Percentiles rank a stretch among this genome's conserved stretches.
Evolutionary conservation across 2,888 invertebrate genomes (phyloP).

Genomic region (Geophilus truncorum): DNA sequence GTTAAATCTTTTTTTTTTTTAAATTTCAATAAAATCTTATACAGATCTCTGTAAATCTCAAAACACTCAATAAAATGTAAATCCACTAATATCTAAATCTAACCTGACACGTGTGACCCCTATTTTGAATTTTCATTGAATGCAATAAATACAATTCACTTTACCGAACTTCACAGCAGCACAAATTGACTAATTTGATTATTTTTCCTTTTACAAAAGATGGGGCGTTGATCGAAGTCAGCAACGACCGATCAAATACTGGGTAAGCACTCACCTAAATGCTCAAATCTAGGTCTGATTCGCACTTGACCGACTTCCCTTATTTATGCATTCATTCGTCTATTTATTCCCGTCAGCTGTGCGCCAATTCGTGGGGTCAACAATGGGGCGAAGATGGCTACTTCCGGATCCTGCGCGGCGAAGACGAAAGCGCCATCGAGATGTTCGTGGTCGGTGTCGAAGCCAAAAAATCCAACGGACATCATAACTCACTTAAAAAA

Average conservation of each 20-base stretch:
- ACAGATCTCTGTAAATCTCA: too few species aligned
- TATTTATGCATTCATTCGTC: too few species aligned
- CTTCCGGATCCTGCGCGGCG: constrained; percentile 78
- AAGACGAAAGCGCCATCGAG: constrained; percentile 85
- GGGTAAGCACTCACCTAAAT: constrained; percentile 57
- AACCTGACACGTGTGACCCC: too few species aligned
- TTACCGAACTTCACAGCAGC: too few species aligned
- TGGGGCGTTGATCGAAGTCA: constrained; percentile 71
- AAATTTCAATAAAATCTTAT: too few species aligned
- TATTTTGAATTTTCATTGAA: too few species aligned
- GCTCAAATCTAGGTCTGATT: not conserved
- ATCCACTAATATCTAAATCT: too few species aligned
- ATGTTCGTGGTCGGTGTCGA: constrained; percentile 77
- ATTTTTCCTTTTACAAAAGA: too few species aligned
- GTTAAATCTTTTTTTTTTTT: too few species aligned
- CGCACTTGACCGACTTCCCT: not conserved
- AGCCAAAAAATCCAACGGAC: constrained; percentile 49
- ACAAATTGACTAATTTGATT: too few species aligned
- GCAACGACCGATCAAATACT: constrained; percentile 65
- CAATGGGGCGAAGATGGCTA: constrained; percentile 89
- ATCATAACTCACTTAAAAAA: not conserved
- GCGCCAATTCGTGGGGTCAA: constrained; percentile 89
- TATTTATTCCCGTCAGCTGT: constrained; percentile 63
- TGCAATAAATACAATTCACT: too few species aligned
- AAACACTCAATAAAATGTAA: too few species aligned